Conservation (phyloP, 2,797 vertebrate genomes). For the Philypnodon macrostomus region DNA sequence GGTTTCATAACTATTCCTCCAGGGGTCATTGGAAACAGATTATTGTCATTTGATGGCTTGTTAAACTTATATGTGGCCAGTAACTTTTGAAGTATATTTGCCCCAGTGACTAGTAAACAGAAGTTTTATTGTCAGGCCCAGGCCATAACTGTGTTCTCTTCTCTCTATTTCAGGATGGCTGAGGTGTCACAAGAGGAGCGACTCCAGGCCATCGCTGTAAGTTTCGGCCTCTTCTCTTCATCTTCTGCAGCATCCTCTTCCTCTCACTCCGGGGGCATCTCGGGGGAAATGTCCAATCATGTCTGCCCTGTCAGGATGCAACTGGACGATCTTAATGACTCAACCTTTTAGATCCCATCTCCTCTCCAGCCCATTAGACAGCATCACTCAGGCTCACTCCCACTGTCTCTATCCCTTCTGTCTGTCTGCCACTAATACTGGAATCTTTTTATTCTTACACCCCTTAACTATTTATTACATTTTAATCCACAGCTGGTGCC, state of each 20-base stretch:
- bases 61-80: no score
- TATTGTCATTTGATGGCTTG: no score
- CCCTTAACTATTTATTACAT: background rate
- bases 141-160: constrained; percentile 3
- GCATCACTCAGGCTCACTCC: constrained; percentile 21
- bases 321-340: constrained; percentile 48
- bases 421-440: background rate
- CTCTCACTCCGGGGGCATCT: constrained; percentile 23
- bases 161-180: constrained; percentile 77
- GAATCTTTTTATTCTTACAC: background rate
- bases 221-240: constrained; percentile 50
- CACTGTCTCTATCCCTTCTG: constrained; percentile 7
- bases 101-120: no score
- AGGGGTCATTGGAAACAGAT: no score
- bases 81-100: no score
- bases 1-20: no score
- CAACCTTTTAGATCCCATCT: constrained; percentile 62
- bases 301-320: constrained; percentile 41
- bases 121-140: no score
- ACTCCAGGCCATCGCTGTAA: constrained; percentile 93
- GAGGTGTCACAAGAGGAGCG: constrained; percentile 89
- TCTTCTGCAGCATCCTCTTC: background rate
- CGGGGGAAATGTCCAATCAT: constrained; percentile 41
- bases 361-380: constrained; percentile 56
- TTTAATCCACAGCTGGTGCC: background rate